These are phyloP conservation scores for Bombus vancouverensis DNA, from an alignment of 1,140 invertebrate species.

Conservation along the genomic window DNA sequence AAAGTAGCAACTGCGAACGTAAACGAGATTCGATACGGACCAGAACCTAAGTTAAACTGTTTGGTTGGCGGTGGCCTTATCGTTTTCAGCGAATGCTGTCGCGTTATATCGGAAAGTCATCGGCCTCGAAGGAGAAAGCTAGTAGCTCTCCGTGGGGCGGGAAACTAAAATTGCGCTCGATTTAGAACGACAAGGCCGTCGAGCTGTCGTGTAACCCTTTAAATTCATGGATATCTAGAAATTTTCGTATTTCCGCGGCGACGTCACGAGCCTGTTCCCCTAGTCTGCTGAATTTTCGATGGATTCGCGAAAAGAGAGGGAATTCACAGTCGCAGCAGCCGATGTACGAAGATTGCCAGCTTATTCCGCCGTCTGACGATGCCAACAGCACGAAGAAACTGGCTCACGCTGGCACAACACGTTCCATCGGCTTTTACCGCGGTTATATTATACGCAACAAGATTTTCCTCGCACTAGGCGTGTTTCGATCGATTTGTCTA, in stretches of 20 bases:
- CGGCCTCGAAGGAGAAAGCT: not conserved
- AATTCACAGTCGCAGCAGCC: conserved; percentile 39
- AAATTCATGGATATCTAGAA: conserved; percentile 40
- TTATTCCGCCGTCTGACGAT: conserved; percentile 40
- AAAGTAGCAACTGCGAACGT: not conserved
- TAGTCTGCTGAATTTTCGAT: conserved; percentile 28
- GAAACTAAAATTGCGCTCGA: conserved; percentile 5
- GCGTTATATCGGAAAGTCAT: conserved; percentile 27
- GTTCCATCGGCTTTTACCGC: not conserved
- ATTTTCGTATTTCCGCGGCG: conserved; percentile 41
- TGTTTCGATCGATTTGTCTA: not conserved
- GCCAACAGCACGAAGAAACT: not conserved
- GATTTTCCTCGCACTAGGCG: not conserved
- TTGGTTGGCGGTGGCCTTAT: not conserved
- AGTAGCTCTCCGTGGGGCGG: not conserved
- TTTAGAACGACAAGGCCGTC: not conserved
- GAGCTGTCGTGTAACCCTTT: conserved; percentile 39
- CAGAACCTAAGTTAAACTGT: not conserved
- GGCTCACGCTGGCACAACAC: conserved; percentile 4
- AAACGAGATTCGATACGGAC: conserved; percentile 7
- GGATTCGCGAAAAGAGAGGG: conserved; percentile 11
- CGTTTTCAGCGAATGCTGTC: no score
- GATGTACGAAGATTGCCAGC: conserved; percentile 19
- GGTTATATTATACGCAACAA: not conserved
- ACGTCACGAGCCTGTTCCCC: not conserved